Evolutionary conservation across 2,797 vertebrate species (phyloP).

Genomic region (Myotis findleyi): DNA sequence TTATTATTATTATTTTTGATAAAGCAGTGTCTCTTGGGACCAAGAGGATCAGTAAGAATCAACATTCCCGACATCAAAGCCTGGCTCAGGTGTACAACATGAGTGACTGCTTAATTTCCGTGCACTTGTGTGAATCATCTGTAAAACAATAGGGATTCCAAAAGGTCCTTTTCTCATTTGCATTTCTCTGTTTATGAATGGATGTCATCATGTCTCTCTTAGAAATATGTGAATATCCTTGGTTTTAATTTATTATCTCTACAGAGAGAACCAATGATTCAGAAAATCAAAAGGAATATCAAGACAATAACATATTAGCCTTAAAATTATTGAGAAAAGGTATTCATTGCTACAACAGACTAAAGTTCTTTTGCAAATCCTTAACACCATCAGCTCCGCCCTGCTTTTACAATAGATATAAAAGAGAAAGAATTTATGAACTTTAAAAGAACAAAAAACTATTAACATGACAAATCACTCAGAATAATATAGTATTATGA

Average conservation of each 20-base stretch:
- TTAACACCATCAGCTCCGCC: not conserved
- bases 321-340: not conserved
- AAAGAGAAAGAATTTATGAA: not conserved
- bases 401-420: not conserved
- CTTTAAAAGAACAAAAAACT: not conserved
- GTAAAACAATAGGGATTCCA: not conserved
- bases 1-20: not conserved
- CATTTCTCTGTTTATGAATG: not conserved
- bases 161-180: not conserved
- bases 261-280: not conserved
- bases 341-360: not conserved
- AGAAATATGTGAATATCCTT: not conserved
- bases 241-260: slow-evolving; percentile 12
- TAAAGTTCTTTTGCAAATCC: not conserved
- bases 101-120: not conserved
- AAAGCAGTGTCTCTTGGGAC: not conserved
- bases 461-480: not conserved
- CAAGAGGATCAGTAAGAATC: not conserved
- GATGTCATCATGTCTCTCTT: not conserved
- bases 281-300: not conserved
- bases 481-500: not conserved
- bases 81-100: not conserved
- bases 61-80: not conserved
- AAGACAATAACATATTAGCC: not conserved
- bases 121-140: not conserved